These are phyloP conservation scores for Cacatua alba DNA, from an alignment of 2,113 vertebrate genomes.

Conservation along the genomic window DNA sequence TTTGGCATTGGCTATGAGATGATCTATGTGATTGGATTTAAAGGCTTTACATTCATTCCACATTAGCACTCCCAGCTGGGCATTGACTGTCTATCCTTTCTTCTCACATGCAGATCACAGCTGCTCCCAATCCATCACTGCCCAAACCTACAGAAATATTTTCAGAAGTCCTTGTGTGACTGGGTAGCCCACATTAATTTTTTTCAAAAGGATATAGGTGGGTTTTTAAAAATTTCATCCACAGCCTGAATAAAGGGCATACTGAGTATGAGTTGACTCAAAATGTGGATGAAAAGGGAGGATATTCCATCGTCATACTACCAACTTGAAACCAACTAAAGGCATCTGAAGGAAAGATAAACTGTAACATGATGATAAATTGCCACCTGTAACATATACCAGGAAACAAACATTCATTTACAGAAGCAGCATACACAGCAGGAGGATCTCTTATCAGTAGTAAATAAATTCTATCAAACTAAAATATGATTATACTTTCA, in stretches of 20 bases:
- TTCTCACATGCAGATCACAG: neutral
- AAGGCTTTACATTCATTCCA: neutral
- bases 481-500: neutral
- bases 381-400: neutral
- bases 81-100: neutral
- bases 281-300: neutral
- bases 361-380: neutral
- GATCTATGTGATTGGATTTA: neutral
- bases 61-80: neutral
- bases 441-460: neutral
- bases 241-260: neutral
- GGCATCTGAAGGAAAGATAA: neutral
- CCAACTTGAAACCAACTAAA: neutral
- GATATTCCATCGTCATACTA: neutral
- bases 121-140: neutral
- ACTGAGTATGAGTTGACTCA: neutral
- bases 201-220: neutral
- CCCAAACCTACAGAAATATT: neutral
- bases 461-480: neutral
- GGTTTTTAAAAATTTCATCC: neutral
- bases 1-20: neutral
- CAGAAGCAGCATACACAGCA: neutral
- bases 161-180: neutral
- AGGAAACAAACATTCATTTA: neutral
- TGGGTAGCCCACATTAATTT: neutral